phyloP scores from a whole-genome alignment of 2,797 vertebrate genomes.

The Ficedula albicollis region DNA sequence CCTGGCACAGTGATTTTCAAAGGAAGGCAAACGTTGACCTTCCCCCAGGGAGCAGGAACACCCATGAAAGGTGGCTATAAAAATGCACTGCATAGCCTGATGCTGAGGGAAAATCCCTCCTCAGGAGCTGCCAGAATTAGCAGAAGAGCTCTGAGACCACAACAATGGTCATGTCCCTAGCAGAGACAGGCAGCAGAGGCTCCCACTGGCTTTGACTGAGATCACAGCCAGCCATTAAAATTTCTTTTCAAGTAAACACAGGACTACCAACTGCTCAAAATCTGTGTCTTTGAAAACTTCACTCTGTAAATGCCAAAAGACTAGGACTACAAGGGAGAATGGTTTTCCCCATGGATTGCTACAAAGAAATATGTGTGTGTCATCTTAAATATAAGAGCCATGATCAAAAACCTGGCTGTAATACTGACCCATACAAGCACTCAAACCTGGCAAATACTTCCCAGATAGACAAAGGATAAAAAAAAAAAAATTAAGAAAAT shows the following conservation, averaged over 20 bases:
- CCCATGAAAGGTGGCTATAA: background rate
- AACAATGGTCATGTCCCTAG: background rate
- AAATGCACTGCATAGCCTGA: background rate
- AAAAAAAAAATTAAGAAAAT: background rate
- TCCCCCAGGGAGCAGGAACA: background rate
- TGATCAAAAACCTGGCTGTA: background rate
- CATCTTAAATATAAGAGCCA: background rate
- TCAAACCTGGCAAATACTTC: background rate
- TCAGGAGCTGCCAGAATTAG: background rate
- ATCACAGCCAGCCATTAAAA: background rate
- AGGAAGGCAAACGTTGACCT: background rate
- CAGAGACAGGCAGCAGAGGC: background rate
- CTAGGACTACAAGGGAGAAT: rapidly evolving
- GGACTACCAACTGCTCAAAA: background rate
- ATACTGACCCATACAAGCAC: background rate
- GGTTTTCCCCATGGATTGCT: background rate
- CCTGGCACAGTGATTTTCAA: background rate
- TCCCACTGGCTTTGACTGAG: background rate
- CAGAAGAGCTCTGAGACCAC: background rate
- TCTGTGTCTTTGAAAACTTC: background rate
- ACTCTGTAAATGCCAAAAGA: background rate
- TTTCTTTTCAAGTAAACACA: background rate
- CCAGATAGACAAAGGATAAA: background rate
- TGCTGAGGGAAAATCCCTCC: background rate
- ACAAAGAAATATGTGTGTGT: background rate